Conservation (phyloP, 2,113 vertebrate genomes). For the Cervus canadensis region DNA sequence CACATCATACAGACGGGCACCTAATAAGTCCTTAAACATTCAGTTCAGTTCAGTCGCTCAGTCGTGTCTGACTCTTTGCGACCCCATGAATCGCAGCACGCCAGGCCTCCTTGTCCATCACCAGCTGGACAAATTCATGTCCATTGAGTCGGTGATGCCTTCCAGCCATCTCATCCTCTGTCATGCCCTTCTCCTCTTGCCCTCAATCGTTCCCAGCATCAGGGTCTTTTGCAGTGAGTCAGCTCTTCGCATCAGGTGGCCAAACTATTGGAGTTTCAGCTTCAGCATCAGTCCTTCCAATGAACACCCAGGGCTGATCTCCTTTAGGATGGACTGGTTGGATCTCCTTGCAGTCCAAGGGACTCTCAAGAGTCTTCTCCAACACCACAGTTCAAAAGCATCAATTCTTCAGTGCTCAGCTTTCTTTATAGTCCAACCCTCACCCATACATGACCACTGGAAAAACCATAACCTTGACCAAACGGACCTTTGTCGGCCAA, state of each 20-base stretch:
- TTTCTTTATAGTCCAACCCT: not conserved
- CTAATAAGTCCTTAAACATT: not conserved
- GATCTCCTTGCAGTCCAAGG: not conserved
- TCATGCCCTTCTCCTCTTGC: not conserved
- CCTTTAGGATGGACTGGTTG: not conserved
- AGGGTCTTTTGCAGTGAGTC: not conserved
- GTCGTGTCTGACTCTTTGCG: rapidly evolving
- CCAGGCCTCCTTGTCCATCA: not conserved
- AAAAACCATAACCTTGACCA: not conserved
- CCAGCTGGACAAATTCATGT: not conserved
- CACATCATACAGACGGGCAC: not conserved
- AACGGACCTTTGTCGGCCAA: not conserved
- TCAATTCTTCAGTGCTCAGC: not conserved
- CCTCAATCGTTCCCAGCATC: not conserved
- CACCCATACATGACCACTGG: not conserved
- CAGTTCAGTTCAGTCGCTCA: not conserved
- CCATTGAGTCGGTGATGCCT: not conserved
- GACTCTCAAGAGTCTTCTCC: not conserved
- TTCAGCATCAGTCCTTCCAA: not conserved
- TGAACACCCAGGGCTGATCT: not conserved
- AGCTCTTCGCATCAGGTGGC: not conserved
- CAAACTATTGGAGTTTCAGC: not conserved
- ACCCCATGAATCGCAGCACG: not conserved
- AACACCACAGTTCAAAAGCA: not conserved
- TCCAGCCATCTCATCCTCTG: not conserved